Percentiles rank a stretch among this genome's conserved stretches.
phyloP scores from a whole-genome alignment of 2,113 vertebrate species.

The Microtus oregoni region DNA sequence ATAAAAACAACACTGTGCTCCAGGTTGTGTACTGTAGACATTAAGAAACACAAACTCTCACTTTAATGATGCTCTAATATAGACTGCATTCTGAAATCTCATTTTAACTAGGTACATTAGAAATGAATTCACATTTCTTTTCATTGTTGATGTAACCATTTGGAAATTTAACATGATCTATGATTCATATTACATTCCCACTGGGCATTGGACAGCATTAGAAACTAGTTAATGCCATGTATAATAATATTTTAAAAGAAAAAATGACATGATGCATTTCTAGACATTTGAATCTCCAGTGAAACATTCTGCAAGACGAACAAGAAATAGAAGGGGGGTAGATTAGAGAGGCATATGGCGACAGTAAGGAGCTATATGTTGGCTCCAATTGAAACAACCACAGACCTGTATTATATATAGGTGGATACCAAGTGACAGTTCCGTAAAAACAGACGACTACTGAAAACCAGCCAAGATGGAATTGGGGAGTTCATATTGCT shows the following conservation, averaged over 20 bases:
- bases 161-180: neutral
- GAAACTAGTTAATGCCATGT: neutral
- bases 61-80: neutral
- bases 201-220: neutral
- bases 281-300: neutral
- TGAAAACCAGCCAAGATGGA: neutral
- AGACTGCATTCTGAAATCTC: neutral
- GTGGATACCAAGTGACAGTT: neutral
- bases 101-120: neutral
- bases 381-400: fast-evolving
- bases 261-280: neutral
- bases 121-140: neutral
- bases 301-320: neutral
- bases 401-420: neutral
- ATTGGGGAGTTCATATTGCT: neutral
- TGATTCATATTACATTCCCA: neutral
- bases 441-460: neutral
- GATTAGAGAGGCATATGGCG: neutral
- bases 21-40: neutral
- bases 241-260: neutral
- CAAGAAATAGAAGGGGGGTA: neutral
- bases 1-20: neutral
- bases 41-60: neutral
- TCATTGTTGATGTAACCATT: neutral
- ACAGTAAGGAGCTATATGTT: neutral